A percentile compares a stretch with the other conserved stretches of the same genome.
These are phyloP conservation scores for Coccyzus lansbergi DNA, from an alignment of 2,797 vertebrate species.

Conservation along the genomic window DNA sequence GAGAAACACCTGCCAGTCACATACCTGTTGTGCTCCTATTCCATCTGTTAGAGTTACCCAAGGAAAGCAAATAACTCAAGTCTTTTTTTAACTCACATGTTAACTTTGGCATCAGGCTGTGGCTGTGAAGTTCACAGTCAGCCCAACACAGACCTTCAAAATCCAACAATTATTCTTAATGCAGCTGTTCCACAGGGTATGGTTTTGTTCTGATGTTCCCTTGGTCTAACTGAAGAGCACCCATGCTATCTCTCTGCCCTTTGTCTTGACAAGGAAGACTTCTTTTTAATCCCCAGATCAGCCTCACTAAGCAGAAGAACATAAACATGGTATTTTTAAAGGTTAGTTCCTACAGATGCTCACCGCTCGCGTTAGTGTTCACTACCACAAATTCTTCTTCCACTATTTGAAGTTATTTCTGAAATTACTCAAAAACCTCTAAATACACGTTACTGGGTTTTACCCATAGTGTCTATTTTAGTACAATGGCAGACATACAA, in stretches of 20 bases:
- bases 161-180: not conserved
- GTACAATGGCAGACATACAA: not conserved
- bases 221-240: not conserved
- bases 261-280: not conserved
- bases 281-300: conserved; percentile 24
- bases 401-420: not conserved
- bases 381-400: not conserved
- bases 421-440: not conserved
- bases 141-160: not conserved
- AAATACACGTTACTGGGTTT: not conserved
- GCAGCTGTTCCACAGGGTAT: not conserved
- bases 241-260: not conserved
- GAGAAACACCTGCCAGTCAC: not conserved
- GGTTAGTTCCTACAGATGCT: not conserved
- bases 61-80: not conserved
- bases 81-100: not conserved
- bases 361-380: not conserved
- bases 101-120: not conserved
- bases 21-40: not conserved
- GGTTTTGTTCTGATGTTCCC: not conserved
- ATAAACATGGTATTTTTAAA: not conserved
- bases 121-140: not conserved
- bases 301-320: not conserved
- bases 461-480: not conserved
- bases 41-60: not conserved